These are phyloP conservation scores for Tarsius wallacei DNA, from an alignment of 2,797 vertebrate genomes.

Conservation along the genomic window DNA sequence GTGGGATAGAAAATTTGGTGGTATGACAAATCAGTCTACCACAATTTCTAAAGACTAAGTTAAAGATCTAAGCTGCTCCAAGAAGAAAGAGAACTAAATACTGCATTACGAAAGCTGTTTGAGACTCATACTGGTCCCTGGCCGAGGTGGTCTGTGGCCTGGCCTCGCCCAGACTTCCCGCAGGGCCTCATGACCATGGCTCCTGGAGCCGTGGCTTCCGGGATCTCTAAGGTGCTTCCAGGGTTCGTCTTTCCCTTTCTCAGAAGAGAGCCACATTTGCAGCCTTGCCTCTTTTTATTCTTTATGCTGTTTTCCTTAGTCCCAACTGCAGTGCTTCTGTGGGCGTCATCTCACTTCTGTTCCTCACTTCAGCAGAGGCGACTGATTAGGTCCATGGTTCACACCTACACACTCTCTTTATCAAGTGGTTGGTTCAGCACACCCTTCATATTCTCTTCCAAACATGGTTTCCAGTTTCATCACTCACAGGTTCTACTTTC, in stretches of 20 bases:
- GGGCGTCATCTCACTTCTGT: neutral
- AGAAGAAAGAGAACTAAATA: neutral
- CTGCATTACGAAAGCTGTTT: neutral
- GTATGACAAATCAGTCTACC: accelerated
- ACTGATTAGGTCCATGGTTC: neutral
- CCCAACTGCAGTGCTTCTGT: too few relatives aligned
- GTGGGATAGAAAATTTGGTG: accelerated
- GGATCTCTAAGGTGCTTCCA: neutral
- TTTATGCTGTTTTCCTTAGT: too few relatives aligned
- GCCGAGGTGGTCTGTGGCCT: neutral
- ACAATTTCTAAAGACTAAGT: neutral
- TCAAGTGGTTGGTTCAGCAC: neutral
- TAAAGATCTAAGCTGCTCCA: too few relatives aligned
- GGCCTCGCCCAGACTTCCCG: too few relatives aligned
- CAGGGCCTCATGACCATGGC: too few relatives aligned
- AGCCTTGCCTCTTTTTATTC: too few relatives aligned
- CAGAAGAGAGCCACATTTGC: too few relatives aligned
- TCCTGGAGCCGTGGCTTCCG: too few relatives aligned
- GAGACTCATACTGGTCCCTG: neutral
- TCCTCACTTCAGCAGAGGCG: neutral
- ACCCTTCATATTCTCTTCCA: neutral
- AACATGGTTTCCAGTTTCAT: neutral
- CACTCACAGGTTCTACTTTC: neutral
- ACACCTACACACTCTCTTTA: neutral
- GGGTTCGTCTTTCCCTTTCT: too few relatives aligned